Conservation (phyloP, 2,113 vertebrate genomes). For the Daphoenositta chrysoptera region DNA sequence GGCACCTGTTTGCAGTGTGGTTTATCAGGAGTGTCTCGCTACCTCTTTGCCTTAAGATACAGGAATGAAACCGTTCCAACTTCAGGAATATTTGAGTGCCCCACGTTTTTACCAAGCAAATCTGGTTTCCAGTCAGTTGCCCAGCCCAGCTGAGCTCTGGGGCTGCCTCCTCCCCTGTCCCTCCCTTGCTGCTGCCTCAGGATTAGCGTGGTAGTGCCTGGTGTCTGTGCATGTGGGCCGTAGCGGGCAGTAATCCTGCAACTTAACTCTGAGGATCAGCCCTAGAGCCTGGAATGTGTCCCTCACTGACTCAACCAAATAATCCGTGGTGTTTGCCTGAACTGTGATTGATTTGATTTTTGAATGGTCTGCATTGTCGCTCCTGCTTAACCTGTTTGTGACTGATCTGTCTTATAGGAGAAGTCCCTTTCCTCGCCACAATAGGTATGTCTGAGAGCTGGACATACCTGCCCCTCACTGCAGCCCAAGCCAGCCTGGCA, state of each 20-base stretch:
- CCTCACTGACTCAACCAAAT: conserved; percentile 26
- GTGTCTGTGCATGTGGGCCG: conserved; percentile 43
- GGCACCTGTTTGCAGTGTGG: neutral
- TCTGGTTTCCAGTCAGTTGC: neutral
- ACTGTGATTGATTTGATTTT: neutral
- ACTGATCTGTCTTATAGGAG: conserved; percentile 66
- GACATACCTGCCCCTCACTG: conserved; percentile 41
- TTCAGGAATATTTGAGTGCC: accelerated
- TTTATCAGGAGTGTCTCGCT: neutral
- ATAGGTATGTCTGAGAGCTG: conserved; percentile 61
- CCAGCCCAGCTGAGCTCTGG: neutral
- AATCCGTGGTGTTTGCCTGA: conserved; percentile 37
- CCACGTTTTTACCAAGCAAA: neutral
- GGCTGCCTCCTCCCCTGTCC: conserved; percentile 32
- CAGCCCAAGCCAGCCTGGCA: neutral
- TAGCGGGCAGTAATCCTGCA: conserved; percentile 14
- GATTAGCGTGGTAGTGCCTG: conserved; percentile 48
- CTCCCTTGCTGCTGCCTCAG: neutral
- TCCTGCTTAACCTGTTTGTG: conserved; percentile 68
- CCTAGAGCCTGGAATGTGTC: conserved; percentile 27
- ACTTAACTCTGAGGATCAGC: conserved; percentile 17
- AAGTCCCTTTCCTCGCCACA: conserved; percentile 60
- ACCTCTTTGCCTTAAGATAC: neutral
- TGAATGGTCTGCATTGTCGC: conserved; percentile 26
- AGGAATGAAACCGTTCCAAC: neutral